Evolutionary conservation across 2,797 vertebrate species (phyloP).

Genomic region (Helostoma temminkii): DNA sequence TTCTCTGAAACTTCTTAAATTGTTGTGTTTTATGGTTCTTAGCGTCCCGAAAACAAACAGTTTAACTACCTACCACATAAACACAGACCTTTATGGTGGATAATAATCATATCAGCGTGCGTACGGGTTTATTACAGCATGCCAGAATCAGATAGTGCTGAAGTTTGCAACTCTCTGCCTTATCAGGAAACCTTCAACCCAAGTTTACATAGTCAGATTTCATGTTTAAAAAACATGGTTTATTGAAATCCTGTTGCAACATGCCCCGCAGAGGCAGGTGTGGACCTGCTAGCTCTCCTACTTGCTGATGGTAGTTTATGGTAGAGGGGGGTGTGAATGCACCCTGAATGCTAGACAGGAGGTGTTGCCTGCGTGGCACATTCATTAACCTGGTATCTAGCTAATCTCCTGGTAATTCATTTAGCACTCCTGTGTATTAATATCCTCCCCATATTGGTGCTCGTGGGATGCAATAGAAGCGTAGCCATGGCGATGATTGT

Average conservation of each 20-base stretch:
- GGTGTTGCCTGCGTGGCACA: constrained; percentile 70
- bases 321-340: constrained; percentile 12
- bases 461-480: constrained; percentile 67
- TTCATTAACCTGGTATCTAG: constrained; percentile 81
- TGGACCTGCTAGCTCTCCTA: constrained; percentile 60
- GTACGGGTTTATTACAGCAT: constrained; percentile 19
- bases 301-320: constrained; percentile 40
- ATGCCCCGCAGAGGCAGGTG: constrained; percentile 69
- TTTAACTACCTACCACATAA: constrained; percentile 35
- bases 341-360: constrained; percentile 28
- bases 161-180: constrained; percentile 40
- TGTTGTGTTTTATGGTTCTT: constrained; percentile 31
- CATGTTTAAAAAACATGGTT: constrained; percentile 63
- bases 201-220: constrained; percentile 73
- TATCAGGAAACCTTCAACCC: constrained; percentile 53
- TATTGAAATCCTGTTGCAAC: constrained; percentile 74
- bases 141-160: constrained; percentile 54
- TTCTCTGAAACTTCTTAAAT: constrained; percentile 28
- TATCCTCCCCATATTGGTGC: constrained; percentile 71
- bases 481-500: constrained; percentile 86
- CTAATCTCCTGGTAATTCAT: constrained; percentile 84
- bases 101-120: constrained; percentile 40
- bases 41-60: constrained; percentile 24
- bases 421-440: constrained; percentile 82
- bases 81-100: constrained; percentile 20